A percentile compares a stretch with the other conserved stretches of the same genome.
Conservation (phyloP, 2,797 vertebrate genomes). For the Nyctibius grandis region DNA sequence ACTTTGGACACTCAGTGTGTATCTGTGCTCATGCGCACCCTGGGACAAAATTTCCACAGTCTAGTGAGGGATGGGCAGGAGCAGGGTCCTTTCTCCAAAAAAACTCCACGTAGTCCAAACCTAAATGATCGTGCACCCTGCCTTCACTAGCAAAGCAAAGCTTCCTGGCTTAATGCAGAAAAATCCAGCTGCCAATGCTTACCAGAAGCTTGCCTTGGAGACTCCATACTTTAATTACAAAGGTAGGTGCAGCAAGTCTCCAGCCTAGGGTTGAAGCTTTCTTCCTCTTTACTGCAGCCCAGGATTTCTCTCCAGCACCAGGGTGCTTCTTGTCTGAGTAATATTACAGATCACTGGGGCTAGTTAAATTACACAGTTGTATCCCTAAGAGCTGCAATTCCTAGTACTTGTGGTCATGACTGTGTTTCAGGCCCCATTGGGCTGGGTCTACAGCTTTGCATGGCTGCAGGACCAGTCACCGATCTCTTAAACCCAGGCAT, state of each 20-base stretch:
- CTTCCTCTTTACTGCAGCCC: neutral
- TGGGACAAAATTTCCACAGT: neutral
- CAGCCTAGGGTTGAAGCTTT: neutral
- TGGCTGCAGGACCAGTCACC: neutral
- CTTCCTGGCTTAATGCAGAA: neutral
- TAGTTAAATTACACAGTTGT: neutral
- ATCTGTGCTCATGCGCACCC: neutral
- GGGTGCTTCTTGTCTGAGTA: neutral
- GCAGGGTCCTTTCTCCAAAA: neutral
- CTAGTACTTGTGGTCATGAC: neutral
- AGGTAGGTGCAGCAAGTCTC: neutral
- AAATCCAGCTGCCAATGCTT: neutral
- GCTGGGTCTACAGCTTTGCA: neutral
- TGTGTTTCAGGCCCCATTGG: neutral
- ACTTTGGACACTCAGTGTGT: neutral
- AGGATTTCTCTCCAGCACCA: neutral
- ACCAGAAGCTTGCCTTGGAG: neutral
- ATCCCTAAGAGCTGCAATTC: neutral
- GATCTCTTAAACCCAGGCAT: neutral
- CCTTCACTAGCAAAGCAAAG: neutral
- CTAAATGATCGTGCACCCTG: neutral
- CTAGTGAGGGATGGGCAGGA: neutral
- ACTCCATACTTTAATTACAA: neutral
- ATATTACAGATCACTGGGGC: no score
- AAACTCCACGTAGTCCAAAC: accelerated